Evolutionary conservation across 1,140 invertebrate species (phyloP).

Genomic region (Cydia splendana): DNA sequence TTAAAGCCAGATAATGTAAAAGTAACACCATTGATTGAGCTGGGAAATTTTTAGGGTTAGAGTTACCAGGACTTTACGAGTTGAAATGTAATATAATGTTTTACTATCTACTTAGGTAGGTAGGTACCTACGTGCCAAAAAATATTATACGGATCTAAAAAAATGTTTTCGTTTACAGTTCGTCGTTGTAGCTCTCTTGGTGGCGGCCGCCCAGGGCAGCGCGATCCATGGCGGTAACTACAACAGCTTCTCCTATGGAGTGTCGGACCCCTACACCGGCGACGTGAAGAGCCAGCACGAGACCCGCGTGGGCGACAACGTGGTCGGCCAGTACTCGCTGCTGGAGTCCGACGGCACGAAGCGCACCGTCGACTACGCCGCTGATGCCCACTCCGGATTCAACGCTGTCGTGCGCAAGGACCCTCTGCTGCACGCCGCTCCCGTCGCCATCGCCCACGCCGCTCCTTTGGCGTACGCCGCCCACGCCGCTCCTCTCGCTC

Average conservation of each 20-base stretch:
- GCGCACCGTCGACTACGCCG: slow-evolving; percentile 74
- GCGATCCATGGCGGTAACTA: slow-evolving; percentile 63
- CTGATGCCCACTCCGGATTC: slow-evolving; percentile 70
- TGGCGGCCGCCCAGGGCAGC: slow-evolving; percentile 61
- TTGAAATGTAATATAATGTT: no score
- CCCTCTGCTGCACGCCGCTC: slow-evolving; percentile 34
- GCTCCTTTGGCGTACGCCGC: slow-evolving; percentile 33
- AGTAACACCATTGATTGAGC: no score
- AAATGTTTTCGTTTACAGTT: slow-evolving; percentile 46
- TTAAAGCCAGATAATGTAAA: background rate
- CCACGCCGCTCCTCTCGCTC: slow-evolving; percentile 29
- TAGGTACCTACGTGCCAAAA: background rate
- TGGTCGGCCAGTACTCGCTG: slow-evolving; percentile 78
- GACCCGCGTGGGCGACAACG: slow-evolving; percentile 77
- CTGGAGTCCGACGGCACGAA: slow-evolving; percentile 75
- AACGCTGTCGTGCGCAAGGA: slow-evolving; percentile 74
- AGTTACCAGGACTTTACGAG: no score
- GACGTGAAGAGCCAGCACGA: slow-evolving; percentile 78
- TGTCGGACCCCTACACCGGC: slow-evolving; percentile 76
- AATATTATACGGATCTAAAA: background rate
- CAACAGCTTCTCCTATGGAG: slow-evolving; percentile 67
- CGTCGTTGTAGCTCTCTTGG: slow-evolving; percentile 46
- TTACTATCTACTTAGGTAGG: no score
- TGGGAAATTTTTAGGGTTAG: no score
- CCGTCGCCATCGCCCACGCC: slow-evolving; percentile 17